phyloP scores from a whole-genome alignment of 2,888 invertebrate species.

The Macrophya annulata region DNA sequence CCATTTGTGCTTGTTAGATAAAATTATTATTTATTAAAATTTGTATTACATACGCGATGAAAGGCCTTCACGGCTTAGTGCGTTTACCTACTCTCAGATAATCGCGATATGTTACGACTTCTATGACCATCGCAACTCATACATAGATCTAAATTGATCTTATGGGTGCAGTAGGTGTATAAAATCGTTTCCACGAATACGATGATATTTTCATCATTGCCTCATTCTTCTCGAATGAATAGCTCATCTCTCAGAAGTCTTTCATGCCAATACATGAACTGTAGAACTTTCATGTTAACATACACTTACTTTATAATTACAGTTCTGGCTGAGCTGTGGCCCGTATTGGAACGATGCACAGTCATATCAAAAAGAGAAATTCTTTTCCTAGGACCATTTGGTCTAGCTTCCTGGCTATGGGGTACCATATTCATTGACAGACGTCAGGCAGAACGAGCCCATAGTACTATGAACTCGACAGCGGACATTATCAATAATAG shows the following conservation, averaged over 20 bases:
- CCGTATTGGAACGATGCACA: constrained; percentile 89
- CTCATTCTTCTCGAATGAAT: no score
- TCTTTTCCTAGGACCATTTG: constrained; percentile 91
- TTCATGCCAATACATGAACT: no score
- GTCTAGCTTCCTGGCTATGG: constrained; percentile 92
- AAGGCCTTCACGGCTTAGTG: background rate
- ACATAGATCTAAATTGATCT: no score
- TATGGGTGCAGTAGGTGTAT: no score
- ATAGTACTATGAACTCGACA: constrained; percentile 87
- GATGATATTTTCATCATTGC: no score
- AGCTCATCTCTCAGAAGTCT: no score
- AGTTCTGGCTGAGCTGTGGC: constrained; percentile 92
- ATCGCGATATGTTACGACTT: no score
- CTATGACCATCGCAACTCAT: no score
- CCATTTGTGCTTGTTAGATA: background rate
- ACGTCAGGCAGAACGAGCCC: constrained; percentile 86
- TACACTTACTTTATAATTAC: constrained; percentile 60
- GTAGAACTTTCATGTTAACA: no score
- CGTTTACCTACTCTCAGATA: background rate
- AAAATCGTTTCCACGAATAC: no score
- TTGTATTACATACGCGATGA: background rate
- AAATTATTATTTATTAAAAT: background rate
- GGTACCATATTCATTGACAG: constrained; percentile 95
- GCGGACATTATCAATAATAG: constrained; percentile 85
- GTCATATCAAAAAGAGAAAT: constrained; percentile 93